These are phyloP conservation scores for Lycocorax pyrrhopterus DNA, from an alignment of 2,113 vertebrate species.

Conservation along the genomic window DNA sequence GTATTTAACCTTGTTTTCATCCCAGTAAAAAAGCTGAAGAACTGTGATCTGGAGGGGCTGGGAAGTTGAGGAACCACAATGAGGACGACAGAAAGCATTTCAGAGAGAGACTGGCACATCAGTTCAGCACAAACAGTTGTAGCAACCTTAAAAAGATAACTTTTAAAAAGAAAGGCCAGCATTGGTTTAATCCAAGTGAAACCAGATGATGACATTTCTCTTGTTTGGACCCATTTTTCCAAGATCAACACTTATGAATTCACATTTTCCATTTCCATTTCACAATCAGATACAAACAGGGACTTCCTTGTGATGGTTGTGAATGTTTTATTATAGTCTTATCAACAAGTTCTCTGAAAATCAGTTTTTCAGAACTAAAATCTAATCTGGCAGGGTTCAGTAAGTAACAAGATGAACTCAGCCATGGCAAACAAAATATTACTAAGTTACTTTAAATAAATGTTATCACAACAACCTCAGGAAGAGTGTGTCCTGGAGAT, in stretches of 20 bases:
- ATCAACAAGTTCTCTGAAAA: constrained; percentile 24
- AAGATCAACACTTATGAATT: neutral
- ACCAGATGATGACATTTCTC: neutral
- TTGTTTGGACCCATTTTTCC: neutral
- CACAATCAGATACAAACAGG: neutral
- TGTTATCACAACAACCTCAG: constrained; percentile 30
- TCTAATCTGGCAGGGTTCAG: constrained; percentile 20
- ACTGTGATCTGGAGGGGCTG: neutral
- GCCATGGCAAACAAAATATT: constrained; percentile 43
- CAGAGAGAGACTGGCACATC: neutral
- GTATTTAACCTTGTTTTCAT: neutral
- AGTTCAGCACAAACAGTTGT: neutral
- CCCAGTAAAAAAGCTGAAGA: neutral
- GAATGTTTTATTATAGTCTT: constrained; percentile 29
- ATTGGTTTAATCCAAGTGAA: neutral
- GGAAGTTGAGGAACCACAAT: neutral
- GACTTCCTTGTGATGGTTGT: neutral
- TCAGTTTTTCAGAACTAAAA: constrained; percentile 25
- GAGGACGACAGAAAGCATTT: neutral
- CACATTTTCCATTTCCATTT: neutral
- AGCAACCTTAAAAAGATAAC: neutral
- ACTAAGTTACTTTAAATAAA: constrained; percentile 57
- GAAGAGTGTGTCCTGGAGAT: neutral
- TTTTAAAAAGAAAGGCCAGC: neutral
- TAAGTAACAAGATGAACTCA: constrained; percentile 37